These are phyloP conservation scores for Pseudococcus longispinus DNA, from an alignment of 2,888 invertebrate species.

Conservation along the genomic window DNA sequence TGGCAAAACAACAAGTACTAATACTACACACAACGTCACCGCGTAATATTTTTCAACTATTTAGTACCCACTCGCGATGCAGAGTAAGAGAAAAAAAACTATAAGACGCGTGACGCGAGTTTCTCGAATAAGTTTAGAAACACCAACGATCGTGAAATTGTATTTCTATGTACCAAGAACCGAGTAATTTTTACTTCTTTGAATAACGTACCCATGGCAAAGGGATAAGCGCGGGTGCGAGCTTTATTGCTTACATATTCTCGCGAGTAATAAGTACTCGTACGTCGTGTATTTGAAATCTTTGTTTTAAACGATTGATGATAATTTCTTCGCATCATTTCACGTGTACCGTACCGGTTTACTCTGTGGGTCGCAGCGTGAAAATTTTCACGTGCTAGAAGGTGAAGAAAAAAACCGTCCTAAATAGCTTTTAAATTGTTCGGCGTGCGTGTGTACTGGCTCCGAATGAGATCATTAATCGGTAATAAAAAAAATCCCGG, in stretches of 20 bases:
- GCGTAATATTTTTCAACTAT: slow-evolving; percentile 4
- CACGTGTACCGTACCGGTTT: neutral
- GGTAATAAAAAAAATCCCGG: slow-evolving; percentile 11
- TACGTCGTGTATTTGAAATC: neutral
- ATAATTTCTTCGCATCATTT: neutral
- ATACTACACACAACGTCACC: neutral
- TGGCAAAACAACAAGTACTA: neutral
- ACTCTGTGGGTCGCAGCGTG: neutral
- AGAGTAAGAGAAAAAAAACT: neutral
- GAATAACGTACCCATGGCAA: neutral
- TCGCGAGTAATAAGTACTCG: too few relatives aligned
- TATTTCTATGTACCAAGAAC: neutral
- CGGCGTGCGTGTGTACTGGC: neutral
- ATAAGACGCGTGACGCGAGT: slow-evolving; percentile 12
- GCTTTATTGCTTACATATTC: neutral
- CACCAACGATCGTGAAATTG: neutral
- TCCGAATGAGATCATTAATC: slow-evolving; percentile 18
- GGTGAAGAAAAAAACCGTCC: neutral
- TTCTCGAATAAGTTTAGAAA: neutral
- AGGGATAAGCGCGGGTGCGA: neutral
- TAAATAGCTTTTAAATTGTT: slow-evolving; percentile 41
- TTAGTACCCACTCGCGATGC: neutral
- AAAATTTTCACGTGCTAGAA: slow-evolving; percentile 23
- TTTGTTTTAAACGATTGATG: neutral
- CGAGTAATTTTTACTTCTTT: neutral